Conservation (phyloP, 2,797 vertebrate species). For the Ibycter americanus region DNA sequence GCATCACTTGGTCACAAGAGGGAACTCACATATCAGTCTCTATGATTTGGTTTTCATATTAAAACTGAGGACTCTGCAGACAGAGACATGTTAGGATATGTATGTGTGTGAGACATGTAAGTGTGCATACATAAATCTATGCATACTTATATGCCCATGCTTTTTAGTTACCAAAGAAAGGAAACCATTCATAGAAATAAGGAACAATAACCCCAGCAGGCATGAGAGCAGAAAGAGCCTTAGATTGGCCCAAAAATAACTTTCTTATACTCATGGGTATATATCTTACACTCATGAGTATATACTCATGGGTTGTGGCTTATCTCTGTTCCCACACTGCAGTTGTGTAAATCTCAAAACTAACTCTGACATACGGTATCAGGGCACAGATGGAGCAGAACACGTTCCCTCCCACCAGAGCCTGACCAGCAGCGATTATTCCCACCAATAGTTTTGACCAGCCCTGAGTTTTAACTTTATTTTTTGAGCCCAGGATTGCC, state of each 20-base stretch:
- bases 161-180: not conserved
- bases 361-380: no score
- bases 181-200: not conserved
- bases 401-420: not conserved
- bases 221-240: not conserved
- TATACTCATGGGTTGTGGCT: not conserved
- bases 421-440: not conserved
- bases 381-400: not conserved
- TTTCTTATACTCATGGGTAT: not conserved
- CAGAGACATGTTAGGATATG: not conserved
- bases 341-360: not conserved
- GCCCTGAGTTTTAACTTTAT: not conserved
- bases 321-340: not conserved
- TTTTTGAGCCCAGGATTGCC: not conserved
- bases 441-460: not conserved
- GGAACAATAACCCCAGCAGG: not conserved
- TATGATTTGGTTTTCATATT: not conserved
- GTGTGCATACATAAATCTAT: not conserved
- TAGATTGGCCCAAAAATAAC: not conserved
- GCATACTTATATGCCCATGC: not conserved
- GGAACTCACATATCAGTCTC: not conserved
- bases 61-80: not conserved
- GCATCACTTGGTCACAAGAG: slow-evolving; percentile 31
- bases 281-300: not conserved
- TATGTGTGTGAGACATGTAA: not conserved